phyloP scores from a whole-genome alignment of 2,113 vertebrate species.

The Pogonocichla stellata region DNA sequence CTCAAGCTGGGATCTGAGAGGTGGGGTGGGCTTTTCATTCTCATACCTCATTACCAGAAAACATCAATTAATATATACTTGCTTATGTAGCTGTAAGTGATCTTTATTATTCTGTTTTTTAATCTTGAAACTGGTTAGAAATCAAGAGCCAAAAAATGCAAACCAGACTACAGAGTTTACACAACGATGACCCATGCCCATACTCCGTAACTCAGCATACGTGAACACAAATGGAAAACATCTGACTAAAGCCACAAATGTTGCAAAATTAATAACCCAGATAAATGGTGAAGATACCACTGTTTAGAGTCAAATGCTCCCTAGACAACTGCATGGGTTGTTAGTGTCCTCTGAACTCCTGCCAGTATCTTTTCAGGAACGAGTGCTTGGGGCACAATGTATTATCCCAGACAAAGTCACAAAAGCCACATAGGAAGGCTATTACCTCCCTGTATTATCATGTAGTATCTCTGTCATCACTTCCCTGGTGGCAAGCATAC shows the following conservation, averaged over 20 bases:
- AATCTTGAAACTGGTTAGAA: not conserved
- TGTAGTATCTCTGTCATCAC: not conserved
- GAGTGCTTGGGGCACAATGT: not conserved
- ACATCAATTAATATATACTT: conserved; percentile 23
- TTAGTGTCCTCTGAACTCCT: conserved; percentile 7
- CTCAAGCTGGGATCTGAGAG: conserved; percentile 33
- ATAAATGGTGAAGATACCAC: not conserved
- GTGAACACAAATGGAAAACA: not conserved
- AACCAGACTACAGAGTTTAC: not conserved
- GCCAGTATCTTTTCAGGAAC: not conserved
- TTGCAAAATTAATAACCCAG: conserved; percentile 34
- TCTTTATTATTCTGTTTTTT: not conserved
- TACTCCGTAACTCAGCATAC: rapidly evolving
- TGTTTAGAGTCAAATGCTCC: not conserved
- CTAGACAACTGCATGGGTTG: not conserved
- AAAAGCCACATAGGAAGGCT: conserved; percentile 1
- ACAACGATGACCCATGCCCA: not conserved
- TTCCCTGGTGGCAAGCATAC: not conserved
- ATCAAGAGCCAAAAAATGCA: not conserved
- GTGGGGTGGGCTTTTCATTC: conserved; percentile 10
- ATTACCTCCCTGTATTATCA: not conserved
- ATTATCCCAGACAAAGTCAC: not conserved
- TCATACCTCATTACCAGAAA: conserved; percentile 33
- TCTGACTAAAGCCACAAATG: conserved; percentile 4
- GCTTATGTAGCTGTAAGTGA: conserved; percentile 10